Evolutionary conservation across 37 sponge, comb jelly and placozoan species (phyloP).

Genomic region (Beroe forskalii): DNA sequence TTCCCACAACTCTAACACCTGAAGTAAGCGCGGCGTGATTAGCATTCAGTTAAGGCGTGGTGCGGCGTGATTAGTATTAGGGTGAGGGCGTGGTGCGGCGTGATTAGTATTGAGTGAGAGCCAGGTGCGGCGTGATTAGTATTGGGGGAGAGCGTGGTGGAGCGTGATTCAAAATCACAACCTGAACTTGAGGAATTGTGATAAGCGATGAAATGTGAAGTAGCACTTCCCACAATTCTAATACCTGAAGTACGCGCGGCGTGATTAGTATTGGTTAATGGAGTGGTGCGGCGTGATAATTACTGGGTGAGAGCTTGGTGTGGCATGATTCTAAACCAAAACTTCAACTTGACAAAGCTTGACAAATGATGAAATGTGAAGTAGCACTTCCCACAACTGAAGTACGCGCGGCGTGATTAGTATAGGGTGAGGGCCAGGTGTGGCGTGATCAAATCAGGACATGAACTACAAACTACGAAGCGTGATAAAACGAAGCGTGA

Average conservation of each 20-base stretch:
- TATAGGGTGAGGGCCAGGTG: too few species aligned
- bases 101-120: too few species aligned
- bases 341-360: too few species aligned
- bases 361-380: too few species aligned
- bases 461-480: too few species aligned
- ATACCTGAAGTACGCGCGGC: constrained; percentile 65
- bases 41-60: too few species aligned
- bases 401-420: background rate
- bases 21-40: background rate
- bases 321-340: too few species aligned
- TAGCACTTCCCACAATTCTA: constrained; percentile 74
- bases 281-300: background rate
- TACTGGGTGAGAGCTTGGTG: too few species aligned
- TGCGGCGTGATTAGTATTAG: background rate
- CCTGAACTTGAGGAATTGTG: too few species aligned
- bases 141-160: background rate
- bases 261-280: background rate
- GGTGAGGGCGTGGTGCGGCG: too few species aligned
- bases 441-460: background rate
- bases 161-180: too few species aligned
- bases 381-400: constrained; percentile 74
- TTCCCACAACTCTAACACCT: constrained; percentile 73
- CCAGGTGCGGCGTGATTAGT: background rate
- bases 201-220: constrained; percentile 71
- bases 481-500: too few species aligned